Conservation (phyloP, 1,140 invertebrate species). For the Lucilia cuprina region DNA sequence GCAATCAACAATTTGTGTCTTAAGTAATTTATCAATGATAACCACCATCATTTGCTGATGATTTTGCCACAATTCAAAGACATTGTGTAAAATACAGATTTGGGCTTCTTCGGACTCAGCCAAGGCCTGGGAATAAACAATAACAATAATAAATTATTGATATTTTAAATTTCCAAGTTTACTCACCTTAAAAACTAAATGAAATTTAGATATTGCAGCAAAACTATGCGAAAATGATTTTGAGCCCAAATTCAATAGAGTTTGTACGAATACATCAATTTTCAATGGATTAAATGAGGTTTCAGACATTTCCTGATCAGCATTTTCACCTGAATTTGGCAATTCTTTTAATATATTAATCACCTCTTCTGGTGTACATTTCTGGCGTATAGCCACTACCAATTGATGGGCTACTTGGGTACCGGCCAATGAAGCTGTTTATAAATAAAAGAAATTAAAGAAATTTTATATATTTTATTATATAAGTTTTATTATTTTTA, state of each 20-base stretch:
- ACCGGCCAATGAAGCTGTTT: constrained; percentile 78
- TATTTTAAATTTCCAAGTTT: not conserved
- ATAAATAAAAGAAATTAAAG: not conserved
- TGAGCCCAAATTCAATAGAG: constrained; percentile 88
- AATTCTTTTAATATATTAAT: constrained; percentile 86
- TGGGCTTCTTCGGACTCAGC: constrained; percentile 95
- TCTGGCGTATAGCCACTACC: constrained; percentile 83
- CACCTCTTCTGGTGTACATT: constrained; percentile 89
- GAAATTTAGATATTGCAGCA: constrained; percentile 96
- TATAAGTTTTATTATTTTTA: constrained; percentile 18
- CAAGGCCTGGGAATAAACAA: constrained; percentile 69
- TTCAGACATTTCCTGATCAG: constrained; percentile 70
- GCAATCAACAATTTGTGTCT: constrained; percentile 96
- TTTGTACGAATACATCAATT: constrained; percentile 97
- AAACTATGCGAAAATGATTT: constrained; percentile 99
- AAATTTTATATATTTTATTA: not conserved
- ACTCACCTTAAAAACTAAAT: constrained; percentile 87
- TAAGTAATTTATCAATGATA: constrained; percentile 95
- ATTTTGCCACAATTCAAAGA: constrained; percentile 92
- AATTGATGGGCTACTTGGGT: constrained; percentile 85
- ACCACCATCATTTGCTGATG: constrained; percentile 98
- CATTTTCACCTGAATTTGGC: constrained; percentile 79
- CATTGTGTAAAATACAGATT: constrained; percentile 90
- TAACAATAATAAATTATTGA: not conserved
- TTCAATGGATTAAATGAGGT: constrained; percentile 85